Conservation (phyloP, 2,888 invertebrate genomes). For the Acrobasis consociella region DNA sequence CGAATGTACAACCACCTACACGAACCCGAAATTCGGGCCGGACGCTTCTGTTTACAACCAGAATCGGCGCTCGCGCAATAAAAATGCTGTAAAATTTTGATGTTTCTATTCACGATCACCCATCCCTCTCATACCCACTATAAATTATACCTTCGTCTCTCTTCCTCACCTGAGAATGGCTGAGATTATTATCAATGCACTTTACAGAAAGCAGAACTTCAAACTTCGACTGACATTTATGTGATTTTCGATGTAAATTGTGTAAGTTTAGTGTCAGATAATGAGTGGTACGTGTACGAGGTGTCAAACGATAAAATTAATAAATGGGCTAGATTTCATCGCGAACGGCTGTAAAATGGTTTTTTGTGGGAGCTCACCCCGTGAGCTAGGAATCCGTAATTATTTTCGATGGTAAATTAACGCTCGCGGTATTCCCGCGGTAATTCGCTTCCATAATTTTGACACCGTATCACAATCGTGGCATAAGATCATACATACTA, state of each 20-base stretch:
- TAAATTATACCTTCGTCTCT: conserved; percentile 41
- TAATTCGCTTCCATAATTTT: no score
- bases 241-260: conserved; percentile 79
- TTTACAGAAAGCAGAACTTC: conserved; percentile 82
- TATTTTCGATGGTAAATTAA: not conserved
- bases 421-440: no score
- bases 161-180: conserved; percentile 63
- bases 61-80: conserved; percentile 72
- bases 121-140: conserved; percentile 42
- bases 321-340: conserved; percentile 64
- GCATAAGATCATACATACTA: no score
- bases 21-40: conserved; percentile 49
- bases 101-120: conserved; percentile 76
- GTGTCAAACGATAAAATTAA: conserved; percentile 79
- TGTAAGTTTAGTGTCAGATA: conserved; percentile 73
- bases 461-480: no score
- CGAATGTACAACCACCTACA: conserved; percentile 44
- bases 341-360: conserved; percentile 45
- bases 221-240: conserved; percentile 73
- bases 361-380: conserved; percentile 31
- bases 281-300: conserved; percentile 64
- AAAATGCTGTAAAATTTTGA: conserved; percentile 82
- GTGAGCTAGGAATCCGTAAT: not conserved
- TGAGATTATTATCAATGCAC: conserved; percentile 81
- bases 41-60: conserved; percentile 74